phyloP scores from a whole-genome alignment of 2,113 vertebrate genomes.

The Chionomys nivalis region DNA sequence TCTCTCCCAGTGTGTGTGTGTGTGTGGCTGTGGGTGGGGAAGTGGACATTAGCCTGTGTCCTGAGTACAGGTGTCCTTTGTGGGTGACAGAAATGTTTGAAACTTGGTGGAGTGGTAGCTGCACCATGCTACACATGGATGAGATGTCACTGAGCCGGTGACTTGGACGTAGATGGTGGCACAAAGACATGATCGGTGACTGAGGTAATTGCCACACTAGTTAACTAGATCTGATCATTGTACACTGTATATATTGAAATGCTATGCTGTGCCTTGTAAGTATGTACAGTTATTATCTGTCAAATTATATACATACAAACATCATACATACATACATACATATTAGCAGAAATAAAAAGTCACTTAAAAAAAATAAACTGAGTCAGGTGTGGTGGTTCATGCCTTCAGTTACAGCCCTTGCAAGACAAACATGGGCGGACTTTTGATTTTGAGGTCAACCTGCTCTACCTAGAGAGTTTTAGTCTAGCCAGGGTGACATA shows the following conservation, averaged over 20 bases:
- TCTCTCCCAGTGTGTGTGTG: neutral
- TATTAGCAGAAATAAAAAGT: neutral
- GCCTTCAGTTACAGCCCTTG: neutral
- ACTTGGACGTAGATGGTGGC: neutral
- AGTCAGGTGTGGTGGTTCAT: neutral
- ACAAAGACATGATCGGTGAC: neutral
- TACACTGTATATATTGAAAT: no score
- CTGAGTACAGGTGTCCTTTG: rapidly evolving
- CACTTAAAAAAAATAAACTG: neutral
- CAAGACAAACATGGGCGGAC: neutral
- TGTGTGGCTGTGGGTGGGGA: neutral
- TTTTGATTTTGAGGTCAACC: neutral
- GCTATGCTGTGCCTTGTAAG: neutral
- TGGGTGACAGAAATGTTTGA: rapidly evolving
- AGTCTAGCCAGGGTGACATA: neutral
- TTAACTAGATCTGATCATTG: neutral
- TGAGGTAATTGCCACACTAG: no score
- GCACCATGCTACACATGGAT: neutral
- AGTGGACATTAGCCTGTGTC: neutral
- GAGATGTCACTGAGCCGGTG: neutral
- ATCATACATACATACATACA: neutral
- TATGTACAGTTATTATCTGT: neutral
- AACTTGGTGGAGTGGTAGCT: no score
- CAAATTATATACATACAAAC: neutral
- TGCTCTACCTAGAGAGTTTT: neutral